Evolutionary conservation across 2,888 invertebrate genomes (phyloP).

Genomic region (Cryptocephalus primarius): DNA sequence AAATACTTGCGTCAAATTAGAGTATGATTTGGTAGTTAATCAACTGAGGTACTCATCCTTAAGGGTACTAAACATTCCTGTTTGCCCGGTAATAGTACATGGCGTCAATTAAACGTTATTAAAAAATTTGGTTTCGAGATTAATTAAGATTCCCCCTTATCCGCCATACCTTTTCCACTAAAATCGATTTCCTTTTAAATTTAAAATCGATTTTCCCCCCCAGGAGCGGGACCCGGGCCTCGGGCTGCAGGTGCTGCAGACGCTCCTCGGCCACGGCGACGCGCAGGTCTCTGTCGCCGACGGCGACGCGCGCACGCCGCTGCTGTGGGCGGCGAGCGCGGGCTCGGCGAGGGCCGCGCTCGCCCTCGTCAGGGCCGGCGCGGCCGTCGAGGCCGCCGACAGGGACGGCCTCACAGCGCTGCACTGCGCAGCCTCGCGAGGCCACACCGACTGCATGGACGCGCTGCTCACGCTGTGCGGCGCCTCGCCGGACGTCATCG

Average conservation of each 20-base stretch:
- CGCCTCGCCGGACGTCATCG: conserved; percentile 78
- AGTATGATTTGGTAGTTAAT: too few relatives aligned
- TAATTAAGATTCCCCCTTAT: too few relatives aligned
- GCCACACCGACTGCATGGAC: conserved; percentile 86
- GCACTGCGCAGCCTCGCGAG: conserved; percentile 94
- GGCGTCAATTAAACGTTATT: too few relatives aligned
- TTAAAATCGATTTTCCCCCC: conserved; percentile 6
- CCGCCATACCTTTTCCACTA: too few relatives aligned
- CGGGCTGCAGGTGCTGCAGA: conserved; percentile 70
- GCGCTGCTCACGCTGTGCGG: conserved; percentile 79
- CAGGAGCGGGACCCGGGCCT: conserved; percentile 40
- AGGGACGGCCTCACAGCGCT: conserved; percentile 88
- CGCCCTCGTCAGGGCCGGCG: conserved; percentile 50
- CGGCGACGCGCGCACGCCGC: conserved; percentile 85
- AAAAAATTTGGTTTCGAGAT: too few relatives aligned
- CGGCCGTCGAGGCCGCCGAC: conserved; percentile 17
- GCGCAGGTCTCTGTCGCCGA: conserved; percentile 79
- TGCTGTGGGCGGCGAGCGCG: conserved; percentile 96
- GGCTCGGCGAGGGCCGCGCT: conserved; percentile 88
- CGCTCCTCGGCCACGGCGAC: conserved; percentile 63
- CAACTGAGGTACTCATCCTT: not conserved
- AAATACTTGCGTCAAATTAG: too few relatives aligned
- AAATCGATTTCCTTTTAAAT: too few relatives aligned
- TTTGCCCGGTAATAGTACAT: too few relatives aligned
- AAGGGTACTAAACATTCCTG: too few relatives aligned